Evolutionary conservation across 2,113 vertebrate genomes (phyloP).

Genomic region (Pithys albifrons): DNA sequence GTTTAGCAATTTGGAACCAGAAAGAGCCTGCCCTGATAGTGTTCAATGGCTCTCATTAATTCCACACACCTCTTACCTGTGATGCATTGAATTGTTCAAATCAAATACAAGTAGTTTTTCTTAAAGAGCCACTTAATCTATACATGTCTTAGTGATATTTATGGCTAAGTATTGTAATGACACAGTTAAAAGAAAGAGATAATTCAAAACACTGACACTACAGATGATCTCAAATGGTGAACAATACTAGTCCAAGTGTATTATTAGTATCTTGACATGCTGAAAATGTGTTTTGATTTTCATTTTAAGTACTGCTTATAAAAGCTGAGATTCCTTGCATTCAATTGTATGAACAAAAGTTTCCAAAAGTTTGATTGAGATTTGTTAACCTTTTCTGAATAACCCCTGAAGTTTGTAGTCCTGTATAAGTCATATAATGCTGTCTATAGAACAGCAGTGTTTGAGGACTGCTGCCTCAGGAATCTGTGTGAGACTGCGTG

Average conservation of each 20-base stretch:
- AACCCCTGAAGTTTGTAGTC: background rate
- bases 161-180: background rate
- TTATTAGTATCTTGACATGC: background rate
- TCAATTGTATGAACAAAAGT: background rate
- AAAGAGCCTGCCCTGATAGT: background rate
- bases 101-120: background rate
- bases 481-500: background rate
- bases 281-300: background rate
- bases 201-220: background rate
- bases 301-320: background rate
- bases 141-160: background rate
- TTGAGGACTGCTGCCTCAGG: background rate
- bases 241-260: background rate
- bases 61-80: background rate
- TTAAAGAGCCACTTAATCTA: background rate
- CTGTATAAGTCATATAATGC: accelerated
- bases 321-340: background rate
- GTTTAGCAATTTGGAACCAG: background rate
- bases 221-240: background rate
- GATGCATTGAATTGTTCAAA: background rate
- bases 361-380: background rate
- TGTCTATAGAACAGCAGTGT: background rate
- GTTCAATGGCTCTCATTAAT: background rate
- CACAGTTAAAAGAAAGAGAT: background rate
- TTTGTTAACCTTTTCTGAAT: background rate